Conservation (phyloP, 1,140 invertebrate species). For the Venustaconcha ellipsiformis region DNA sequence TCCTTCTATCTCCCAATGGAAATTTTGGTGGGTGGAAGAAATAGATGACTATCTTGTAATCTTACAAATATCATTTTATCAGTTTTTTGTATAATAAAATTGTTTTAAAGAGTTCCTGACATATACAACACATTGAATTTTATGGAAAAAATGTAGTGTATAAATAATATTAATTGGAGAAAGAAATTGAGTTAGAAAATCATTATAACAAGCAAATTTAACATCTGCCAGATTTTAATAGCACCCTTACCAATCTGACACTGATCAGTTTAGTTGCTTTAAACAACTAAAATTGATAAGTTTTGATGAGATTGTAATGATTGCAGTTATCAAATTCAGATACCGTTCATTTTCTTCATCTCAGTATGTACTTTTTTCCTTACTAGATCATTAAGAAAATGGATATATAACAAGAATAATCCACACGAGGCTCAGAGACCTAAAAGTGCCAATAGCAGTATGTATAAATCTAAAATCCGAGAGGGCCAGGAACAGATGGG, state of each 20-base stretch:
- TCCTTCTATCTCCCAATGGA: neutral
- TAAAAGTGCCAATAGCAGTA: neutral
- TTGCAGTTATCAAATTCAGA: neutral
- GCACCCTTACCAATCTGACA: too few relatives aligned
- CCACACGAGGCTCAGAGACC: neutral
- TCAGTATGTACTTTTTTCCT: neutral
- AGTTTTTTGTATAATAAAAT: neutral
- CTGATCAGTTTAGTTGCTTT: too few relatives aligned
- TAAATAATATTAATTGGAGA: too few relatives aligned
- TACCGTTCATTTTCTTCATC: neutral
- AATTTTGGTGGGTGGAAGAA: neutral
- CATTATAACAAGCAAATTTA: too few relatives aligned
- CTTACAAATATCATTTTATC: neutral
- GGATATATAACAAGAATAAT: slow-evolving; percentile 27
- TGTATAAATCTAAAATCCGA: slow-evolving; percentile 3
- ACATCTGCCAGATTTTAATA: too few relatives aligned
- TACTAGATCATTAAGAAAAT: slow-evolving; percentile 34
- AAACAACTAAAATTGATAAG: too few relatives aligned
- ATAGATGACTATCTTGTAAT: neutral
- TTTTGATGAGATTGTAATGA: neutral
- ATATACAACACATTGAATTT: too few relatives aligned
- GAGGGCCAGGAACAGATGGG: slow-evolving; percentile 6
- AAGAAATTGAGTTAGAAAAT: too few relatives aligned
- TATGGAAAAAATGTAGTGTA: too few relatives aligned
- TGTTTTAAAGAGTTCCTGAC: too few relatives aligned